A percentile compares a stretch with the other conserved stretches of the same genome.
phyloP scores from a whole-genome alignment of 92 coral and sea anemone species.

The Muricea muricata region DNA sequence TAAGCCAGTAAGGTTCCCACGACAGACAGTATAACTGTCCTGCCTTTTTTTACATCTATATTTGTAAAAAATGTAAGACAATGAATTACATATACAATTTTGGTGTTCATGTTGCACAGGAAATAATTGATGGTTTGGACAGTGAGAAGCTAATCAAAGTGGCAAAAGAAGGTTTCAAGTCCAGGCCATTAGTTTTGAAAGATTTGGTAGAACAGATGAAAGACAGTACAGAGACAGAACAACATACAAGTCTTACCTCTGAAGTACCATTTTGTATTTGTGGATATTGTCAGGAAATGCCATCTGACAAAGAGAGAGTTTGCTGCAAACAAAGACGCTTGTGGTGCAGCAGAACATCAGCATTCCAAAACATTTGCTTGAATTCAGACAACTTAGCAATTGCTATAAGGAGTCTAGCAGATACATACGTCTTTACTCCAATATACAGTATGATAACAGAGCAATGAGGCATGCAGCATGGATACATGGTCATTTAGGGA shows the following conservation, averaged over 20 bases:
- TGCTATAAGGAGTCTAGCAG: slow-evolving; percentile 49
- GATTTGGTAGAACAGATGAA: slow-evolving; percentile 23
- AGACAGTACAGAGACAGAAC: background rate
- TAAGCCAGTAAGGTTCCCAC: no score
- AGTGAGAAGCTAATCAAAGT: background rate
- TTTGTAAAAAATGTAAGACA: background rate
- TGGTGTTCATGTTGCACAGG: background rate
- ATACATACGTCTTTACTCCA: slow-evolving; percentile 54
- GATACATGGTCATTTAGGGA: slow-evolving; percentile 42
- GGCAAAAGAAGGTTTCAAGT: slow-evolving; percentile 30
- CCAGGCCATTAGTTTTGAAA: slow-evolving; percentile 19
- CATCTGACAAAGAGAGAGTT: slow-evolving; percentile 23
- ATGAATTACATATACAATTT: background rate
- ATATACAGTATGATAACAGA: slow-evolving; percentile 43
- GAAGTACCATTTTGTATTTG: slow-evolving; percentile 42
- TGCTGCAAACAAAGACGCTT: slow-evolving; percentile 43
- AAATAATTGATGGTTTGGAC: slow-evolving; percentile 13
- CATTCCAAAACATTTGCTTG: slow-evolving; percentile 37
- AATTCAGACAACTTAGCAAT: slow-evolving; percentile 50
- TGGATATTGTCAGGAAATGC: slow-evolving; percentile 38
- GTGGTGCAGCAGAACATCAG: slow-evolving; percentile 2
- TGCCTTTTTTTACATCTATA: background rate
- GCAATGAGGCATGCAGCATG: slow-evolving; percentile 60
- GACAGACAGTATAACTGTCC: no score
- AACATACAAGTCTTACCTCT: background rate